These are phyloP conservation scores for Gortyna flavago DNA, from an alignment of 2,888 invertebrate genomes.

Conservation along the genomic window DNA sequence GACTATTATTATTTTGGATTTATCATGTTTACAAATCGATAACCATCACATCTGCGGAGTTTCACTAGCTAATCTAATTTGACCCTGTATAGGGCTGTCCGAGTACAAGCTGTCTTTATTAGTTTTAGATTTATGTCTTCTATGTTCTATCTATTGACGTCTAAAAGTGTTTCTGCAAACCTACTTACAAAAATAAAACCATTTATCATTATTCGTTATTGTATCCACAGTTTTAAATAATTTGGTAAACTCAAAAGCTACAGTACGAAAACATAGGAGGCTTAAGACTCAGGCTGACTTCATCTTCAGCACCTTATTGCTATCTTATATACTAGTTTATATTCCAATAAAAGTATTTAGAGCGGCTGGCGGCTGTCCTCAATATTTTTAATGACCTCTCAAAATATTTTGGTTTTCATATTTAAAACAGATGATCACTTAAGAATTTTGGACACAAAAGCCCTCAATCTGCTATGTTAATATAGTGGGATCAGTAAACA, in stretches of 20 bases:
- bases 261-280: background rate
- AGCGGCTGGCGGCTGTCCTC: too few species aligned
- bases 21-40: too few species aligned
- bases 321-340: background rate
- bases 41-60: too few species aligned
- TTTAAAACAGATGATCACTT: background rate
- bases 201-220: too few species aligned
- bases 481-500: slow-evolving; percentile 3
- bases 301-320: background rate
- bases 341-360: slow-evolving; percentile 8
- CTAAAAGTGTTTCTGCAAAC: too few species aligned
- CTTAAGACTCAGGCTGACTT: too few species aligned
- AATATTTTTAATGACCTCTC: slow-evolving; percentile 1
- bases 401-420: slow-evolving; percentile 4
- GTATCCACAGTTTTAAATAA: background rate
- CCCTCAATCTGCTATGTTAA: background rate
- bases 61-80: too few species aligned
- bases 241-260: background rate
- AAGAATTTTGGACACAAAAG: background rate
- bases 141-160: too few species aligned
- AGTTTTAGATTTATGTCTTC: background rate
- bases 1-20: too few species aligned
- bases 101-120: too few species aligned
- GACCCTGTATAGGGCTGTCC: too few species aligned
- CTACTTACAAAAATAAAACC: too few species aligned